A percentile compares a stretch with the other conserved stretches of the same genome.
phyloP scores from a whole-genome alignment of 2,797 vertebrate species.

The Kryptolebias ocellatus region DNA sequence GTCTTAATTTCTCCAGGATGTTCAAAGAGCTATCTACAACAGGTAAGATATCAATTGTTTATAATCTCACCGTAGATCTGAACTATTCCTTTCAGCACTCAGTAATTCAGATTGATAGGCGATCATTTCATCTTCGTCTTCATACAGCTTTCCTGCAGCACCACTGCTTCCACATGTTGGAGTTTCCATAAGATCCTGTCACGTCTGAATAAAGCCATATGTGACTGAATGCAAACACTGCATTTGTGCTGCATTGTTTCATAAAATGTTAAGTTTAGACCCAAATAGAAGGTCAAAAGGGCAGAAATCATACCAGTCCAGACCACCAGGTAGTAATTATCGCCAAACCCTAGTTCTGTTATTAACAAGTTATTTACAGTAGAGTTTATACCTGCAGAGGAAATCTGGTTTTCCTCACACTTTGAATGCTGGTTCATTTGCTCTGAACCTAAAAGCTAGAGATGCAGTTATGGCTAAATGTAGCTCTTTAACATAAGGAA shows the following conservation, averaged over 20 bases:
- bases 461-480: conserved; percentile 7
- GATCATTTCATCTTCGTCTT: neutral
- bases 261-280: neutral
- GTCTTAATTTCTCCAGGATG: no score
- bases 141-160: neutral
- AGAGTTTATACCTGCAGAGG: conserved; percentile 27
- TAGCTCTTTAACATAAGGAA: conserved; percentile 13
- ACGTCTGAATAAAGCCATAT: conserved; percentile 18
- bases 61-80: no score
- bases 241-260: neutral
- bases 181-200: conserved; percentile 4
- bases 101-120: neutral
- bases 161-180: neutral
- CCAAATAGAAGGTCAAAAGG: conserved; percentile 7
- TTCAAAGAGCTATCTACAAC: no score
- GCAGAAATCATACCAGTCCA: conserved; percentile 4
- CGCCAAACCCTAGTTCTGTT: conserved; percentile 23
- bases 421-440: conserved; percentile 8
- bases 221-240: conserved; percentile 5
- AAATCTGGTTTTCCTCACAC: conserved; percentile 48
- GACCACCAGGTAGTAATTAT: conserved; percentile 28
- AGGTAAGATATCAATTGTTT: no score
- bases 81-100: no score
- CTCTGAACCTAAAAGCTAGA: conserved; percentile 12
- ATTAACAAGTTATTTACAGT: conserved; percentile 39